Evolutionary conservation across 2,797 vertebrate species (phyloP).

Genomic region (Chelmon rostratus): DNA sequence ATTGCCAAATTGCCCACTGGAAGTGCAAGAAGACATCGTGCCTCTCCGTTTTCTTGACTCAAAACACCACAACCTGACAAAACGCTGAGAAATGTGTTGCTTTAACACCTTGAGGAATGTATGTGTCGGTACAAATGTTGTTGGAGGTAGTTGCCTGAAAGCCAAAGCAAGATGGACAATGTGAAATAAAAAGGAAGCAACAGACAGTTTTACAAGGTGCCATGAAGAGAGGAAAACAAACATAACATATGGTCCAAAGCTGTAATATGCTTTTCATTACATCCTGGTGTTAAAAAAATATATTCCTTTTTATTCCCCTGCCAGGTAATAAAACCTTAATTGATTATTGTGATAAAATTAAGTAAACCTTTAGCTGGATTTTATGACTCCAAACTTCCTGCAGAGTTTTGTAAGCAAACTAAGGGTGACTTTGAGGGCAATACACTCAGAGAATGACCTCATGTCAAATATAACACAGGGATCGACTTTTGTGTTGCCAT

Average conservation of each 20-base stretch:
- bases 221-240: conserved; percentile 58
- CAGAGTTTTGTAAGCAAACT: conserved; percentile 55
- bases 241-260: conserved; percentile 36
- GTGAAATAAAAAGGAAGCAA: conserved; percentile 25
- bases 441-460: conserved; percentile 39
- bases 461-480: conserved; percentile 39
- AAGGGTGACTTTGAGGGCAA: conserved; percentile 30
- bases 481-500: conserved; percentile 19
- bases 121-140: neutral
- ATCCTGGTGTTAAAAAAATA: conserved; percentile 39
- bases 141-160: neutral
- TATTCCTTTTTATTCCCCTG: conserved; percentile 40
- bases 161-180: conserved; percentile 4
- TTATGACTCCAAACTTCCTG: conserved; percentile 62
- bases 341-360: conserved; percentile 63
- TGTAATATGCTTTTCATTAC: conserved; percentile 60
- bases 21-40: neutral
- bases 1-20: neutral
- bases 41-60: conserved; percentile 4
- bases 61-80: conserved; percentile 7
- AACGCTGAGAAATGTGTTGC: conserved; percentile 38
- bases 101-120: neutral
- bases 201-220: conserved; percentile 49
- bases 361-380: conserved; percentile 44
- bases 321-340: conserved; percentile 61